Conservation (phyloP, 2,888 invertebrate genomes). For the Phanerotoma sp. region DNA sequence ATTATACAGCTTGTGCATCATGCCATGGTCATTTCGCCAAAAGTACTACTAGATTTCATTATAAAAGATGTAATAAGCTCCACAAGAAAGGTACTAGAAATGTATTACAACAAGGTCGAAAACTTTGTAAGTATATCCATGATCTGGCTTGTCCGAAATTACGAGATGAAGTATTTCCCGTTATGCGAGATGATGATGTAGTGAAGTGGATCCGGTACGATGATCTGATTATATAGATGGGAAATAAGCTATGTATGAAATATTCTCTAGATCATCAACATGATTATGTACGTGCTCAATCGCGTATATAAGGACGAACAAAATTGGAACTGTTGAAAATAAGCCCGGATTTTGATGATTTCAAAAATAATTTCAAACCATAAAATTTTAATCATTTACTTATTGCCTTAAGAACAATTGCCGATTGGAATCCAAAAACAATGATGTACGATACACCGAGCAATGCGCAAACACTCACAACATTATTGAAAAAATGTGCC, state of each 20-base stretch:
- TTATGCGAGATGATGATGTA: conserved; percentile 30
- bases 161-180: conserved; percentile 28
- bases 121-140: conserved; percentile 29
- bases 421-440: conserved; percentile 15
- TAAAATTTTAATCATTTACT: conserved; percentile 21
- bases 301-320: conserved; percentile 24
- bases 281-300: conserved; percentile 24
- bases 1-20: too few species aligned
- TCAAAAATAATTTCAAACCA: conserved; percentile 21
- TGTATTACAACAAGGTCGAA: neutral
- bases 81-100: too few species aligned
- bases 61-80: too few species aligned
- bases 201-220: conserved; percentile 30
- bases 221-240: conserved; percentile 28
- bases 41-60: too few species aligned
- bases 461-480: conserved; percentile 9
- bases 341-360: conserved; percentile 13
- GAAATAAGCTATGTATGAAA: conserved; percentile 30
- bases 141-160: conserved; percentile 16
- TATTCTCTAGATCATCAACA: conserved; percentile 26
- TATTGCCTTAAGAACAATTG: conserved; percentile 17
- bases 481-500: conserved; percentile 12
- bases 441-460: conserved; percentile 12
- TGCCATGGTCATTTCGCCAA: too few species aligned
- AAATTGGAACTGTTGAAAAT: conserved; percentile 7